These are phyloP conservation scores for Tiphia femorata DNA, from an alignment of 2,888 invertebrate species.

Conservation along the genomic window DNA sequence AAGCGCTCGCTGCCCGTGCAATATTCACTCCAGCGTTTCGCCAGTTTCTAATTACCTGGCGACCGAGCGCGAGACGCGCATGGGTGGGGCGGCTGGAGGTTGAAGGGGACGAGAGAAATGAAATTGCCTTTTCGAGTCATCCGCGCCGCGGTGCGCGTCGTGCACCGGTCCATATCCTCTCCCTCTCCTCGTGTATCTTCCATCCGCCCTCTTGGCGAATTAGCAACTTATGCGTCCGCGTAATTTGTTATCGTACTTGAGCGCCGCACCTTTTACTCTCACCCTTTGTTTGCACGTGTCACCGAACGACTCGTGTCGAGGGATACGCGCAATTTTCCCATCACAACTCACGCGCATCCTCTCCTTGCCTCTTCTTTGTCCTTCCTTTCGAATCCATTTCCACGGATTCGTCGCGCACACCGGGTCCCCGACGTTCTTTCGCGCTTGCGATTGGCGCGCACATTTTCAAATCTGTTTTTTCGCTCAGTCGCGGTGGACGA, in stretches of 20 bases:
- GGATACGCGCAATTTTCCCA: too few relatives aligned
- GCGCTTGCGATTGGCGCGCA: too few relatives aligned
- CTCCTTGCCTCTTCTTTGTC: too few relatives aligned
- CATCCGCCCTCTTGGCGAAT: slow-evolving; percentile 6
- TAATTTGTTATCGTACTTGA: slow-evolving; percentile 16
- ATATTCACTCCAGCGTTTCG: slow-evolving; percentile 20
- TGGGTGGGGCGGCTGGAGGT: not conserved
- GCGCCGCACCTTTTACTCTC: not conserved
- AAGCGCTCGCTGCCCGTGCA: slow-evolving; percentile 6
- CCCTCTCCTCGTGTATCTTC: not conserved
- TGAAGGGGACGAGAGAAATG: not conserved
- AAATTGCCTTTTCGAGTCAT: slow-evolving; percentile 12
- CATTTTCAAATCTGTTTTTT: too few relatives aligned
- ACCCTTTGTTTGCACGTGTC: not conserved
- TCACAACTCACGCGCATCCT: too few relatives aligned
- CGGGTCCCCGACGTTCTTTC: too few relatives aligned
- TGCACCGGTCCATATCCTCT: not conserved
- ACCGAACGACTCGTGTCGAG: too few relatives aligned
- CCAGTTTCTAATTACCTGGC: slow-evolving; percentile 24
- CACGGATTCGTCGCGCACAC: too few relatives aligned
- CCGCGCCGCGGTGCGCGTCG: not conserved
- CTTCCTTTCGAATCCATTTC: too few relatives aligned
- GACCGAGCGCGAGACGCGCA: slow-evolving; percentile 9
- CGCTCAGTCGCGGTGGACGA: too few relatives aligned
- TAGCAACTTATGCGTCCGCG: slow-evolving; percentile 20